These are phyloP conservation scores for Teleogryllus occipitalis DNA, from an alignment of 1,140 invertebrate species.

Conservation along the genomic window DNA sequence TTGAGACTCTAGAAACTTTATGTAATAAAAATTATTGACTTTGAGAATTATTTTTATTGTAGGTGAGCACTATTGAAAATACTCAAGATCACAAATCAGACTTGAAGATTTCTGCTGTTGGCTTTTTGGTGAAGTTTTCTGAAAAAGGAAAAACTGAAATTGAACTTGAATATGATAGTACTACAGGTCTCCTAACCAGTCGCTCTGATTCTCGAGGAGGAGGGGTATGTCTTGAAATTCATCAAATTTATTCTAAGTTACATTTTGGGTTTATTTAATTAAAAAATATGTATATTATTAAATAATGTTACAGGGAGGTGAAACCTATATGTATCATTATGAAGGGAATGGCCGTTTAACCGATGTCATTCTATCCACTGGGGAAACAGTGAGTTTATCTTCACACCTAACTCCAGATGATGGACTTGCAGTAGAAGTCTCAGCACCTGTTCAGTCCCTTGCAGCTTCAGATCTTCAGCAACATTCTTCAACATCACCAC, in stretches of 20 bases:
- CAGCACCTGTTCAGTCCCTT: conserved; percentile 27
- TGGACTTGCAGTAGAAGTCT: conserved; percentile 62
- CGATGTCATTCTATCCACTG: conserved; percentile 78
- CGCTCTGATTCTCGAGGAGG: conserved; percentile 43
- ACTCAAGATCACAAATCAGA: conserved; percentile 87
- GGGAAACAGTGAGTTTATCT: conserved; percentile 71
- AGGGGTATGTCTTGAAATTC: conserved; percentile 40
- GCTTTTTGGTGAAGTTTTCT: conserved; percentile 71
- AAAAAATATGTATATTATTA: conserved; percentile 22
- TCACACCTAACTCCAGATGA: conserved; percentile 65
- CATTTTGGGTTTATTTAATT: conserved; percentile 22
- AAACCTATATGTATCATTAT: conserved; percentile 84
- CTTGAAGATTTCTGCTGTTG: conserved; percentile 78
- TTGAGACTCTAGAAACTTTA: too few relatives aligned
- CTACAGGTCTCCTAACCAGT: conserved; percentile 68
- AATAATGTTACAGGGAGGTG: conserved; percentile 52
- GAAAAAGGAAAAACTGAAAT: conserved; percentile 74
- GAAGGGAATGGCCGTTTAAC: conserved; percentile 76
- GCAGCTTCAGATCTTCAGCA: conserved; percentile 26
- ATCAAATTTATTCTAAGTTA: conserved; percentile 6
- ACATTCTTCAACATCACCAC: conserved; percentile 21
- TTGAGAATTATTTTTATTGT: neutral
- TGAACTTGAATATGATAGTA: conserved; percentile 75
- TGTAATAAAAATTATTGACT: too few relatives aligned
- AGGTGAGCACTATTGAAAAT: conserved; percentile 82